Percentiles rank a stretch among this genome's conserved stretches.
These are phyloP conservation scores for Oreochromis aureus DNA, from an alignment of 2,113 vertebrate genomes.

Conservation along the genomic window DNA sequence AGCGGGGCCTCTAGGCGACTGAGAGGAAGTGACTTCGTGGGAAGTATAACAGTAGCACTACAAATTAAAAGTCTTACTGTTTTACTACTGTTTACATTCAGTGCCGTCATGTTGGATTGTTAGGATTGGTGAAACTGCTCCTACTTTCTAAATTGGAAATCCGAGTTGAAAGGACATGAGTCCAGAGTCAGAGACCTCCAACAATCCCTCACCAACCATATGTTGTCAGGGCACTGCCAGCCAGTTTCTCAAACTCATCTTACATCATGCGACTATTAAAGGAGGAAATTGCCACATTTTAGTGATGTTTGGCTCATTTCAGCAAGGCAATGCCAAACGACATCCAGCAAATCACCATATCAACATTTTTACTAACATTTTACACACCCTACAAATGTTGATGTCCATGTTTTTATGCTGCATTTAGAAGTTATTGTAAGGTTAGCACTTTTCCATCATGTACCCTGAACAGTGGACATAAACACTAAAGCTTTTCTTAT, in stretches of 20 bases:
- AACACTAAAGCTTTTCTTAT: neutral
- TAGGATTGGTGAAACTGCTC: neutral
- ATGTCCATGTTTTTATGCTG: neutral
- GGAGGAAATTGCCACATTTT: rapidly evolving
- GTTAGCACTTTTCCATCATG: neutral
- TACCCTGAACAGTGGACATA: neutral
- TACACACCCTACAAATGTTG: neutral
- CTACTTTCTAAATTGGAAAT: neutral
- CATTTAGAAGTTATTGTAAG: neutral
- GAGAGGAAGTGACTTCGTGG: too few relatives aligned
- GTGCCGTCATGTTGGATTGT: neutral
- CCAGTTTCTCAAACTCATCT: neutral
- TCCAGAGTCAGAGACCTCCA: neutral
- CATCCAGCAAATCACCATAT: neutral
- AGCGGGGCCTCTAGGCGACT: too few relatives aligned
- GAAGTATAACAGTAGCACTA: neutral
- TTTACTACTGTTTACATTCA: neutral
- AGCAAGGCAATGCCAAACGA: neutral
- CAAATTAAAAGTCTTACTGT: neutral
- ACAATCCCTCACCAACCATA: neutral
- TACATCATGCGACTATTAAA: neutral
- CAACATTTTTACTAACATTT: neutral
- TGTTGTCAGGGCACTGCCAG: neutral
- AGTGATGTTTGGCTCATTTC: neutral
- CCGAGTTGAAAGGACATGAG: neutral